Percentiles rank a stretch among this genome's conserved stretches.
Conservation (phyloP, 2,113 vertebrate species). For the Dendropsophus ebraccatus region DNA sequence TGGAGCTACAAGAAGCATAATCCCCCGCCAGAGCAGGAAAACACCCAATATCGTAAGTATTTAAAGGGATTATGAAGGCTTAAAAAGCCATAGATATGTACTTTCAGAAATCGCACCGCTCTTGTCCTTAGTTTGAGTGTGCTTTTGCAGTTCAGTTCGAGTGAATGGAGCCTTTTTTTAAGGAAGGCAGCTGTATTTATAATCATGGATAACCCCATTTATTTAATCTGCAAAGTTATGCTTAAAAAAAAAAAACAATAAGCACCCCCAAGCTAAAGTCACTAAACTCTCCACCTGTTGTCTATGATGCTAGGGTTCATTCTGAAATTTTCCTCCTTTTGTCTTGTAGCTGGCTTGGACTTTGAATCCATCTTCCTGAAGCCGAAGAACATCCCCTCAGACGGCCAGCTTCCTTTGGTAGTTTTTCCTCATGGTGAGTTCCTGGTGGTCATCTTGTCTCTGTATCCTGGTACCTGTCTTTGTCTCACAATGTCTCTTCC, state of each 20-base stretch:
- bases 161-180: too few species aligned
- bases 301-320: not conserved
- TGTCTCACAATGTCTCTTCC: not conserved
- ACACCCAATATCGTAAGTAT: slow-evolving; percentile 84
- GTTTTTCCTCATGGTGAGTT: slow-evolving; percentile 88
- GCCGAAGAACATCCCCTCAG: slow-evolving; percentile 73
- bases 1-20: slow-evolving; percentile 84
- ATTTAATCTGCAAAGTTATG: too few species aligned
- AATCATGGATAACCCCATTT: too few species aligned
- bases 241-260: too few species aligned
- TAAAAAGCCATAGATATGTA: too few species aligned
- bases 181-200: too few species aligned
- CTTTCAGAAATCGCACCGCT: too few species aligned
- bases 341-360: slow-evolving; percentile 79
- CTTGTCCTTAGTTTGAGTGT: too few species aligned
- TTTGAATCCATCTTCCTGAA: slow-evolving; percentile 89
- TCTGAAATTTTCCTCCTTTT: not conserved
- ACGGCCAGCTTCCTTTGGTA: slow-evolving; percentile 81
- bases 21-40: slow-evolving; percentile 84
- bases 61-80: not conserved
- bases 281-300: not conserved
- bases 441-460: not conserved
- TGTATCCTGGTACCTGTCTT: too few species aligned
- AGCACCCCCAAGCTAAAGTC: too few species aligned
- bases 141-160: too few species aligned